Percentiles rank a stretch among this genome's conserved stretches.
Evolutionary conservation across 2,888 invertebrate species (phyloP).

Genomic region (Bruchidius siliquastri): DNA sequence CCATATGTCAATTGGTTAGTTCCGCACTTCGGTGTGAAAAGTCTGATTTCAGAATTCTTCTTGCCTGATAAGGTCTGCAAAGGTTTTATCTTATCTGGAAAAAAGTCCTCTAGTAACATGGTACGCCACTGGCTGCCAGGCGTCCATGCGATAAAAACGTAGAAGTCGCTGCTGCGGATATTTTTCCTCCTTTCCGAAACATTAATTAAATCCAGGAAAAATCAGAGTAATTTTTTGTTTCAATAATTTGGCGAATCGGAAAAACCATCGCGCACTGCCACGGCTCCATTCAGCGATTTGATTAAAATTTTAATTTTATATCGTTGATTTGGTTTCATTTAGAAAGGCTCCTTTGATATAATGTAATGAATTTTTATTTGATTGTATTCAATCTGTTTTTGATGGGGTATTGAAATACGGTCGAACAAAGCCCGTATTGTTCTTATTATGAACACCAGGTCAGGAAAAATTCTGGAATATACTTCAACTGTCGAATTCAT

Average conservation of each 20-base stretch:
- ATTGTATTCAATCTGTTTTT: constrained; percentile 19
- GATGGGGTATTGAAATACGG: not conserved
- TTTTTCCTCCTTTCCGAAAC: constrained; percentile 28
- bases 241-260: constrained; percentile 36
- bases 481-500: not conserved
- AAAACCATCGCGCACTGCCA: constrained; percentile 13
- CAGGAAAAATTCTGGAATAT: not conserved
- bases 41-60: no score
- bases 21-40: no score
- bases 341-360: constrained; percentile 29
- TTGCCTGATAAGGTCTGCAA: no score
- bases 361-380: constrained; percentile 37
- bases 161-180: constrained; percentile 13
- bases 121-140: not conserved
- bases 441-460: not conserved
- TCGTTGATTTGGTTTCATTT: constrained; percentile 38
- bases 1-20: no score
- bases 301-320: constrained; percentile 41
- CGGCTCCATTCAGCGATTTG: constrained; percentile 37
- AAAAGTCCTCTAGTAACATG: not conserved
- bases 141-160: constrained; percentile 3
- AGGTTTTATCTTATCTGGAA: not conserved
- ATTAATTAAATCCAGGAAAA: constrained; percentile 36
- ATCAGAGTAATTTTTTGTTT: constrained; percentile 32
- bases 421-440: not conserved